A percentile compares a stretch with the other conserved stretches of the same genome.
Evolutionary conservation across 2,888 invertebrate genomes (phyloP).

Genomic region (Piscicola geometra): DNA sequence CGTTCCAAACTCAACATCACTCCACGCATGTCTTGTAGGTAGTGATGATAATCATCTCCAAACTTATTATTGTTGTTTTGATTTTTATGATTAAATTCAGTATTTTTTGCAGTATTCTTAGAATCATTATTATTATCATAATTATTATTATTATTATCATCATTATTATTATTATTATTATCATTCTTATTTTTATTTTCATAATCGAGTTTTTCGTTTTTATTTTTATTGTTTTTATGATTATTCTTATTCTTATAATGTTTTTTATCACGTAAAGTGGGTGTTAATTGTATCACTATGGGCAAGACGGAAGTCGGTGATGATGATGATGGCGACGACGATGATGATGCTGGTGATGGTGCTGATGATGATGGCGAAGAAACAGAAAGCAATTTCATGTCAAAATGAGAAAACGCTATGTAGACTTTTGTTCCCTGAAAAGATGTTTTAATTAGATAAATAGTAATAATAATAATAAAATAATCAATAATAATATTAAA

Average conservation of each 20-base stretch:
- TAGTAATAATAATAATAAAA: no score
- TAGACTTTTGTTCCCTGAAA: background rate
- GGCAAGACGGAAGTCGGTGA: background rate
- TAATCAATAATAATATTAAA: no score
- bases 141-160: background rate
- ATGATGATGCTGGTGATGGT: conserved; percentile 12
- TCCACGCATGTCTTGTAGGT: background rate
- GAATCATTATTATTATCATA: no score
- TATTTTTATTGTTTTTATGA: background rate
- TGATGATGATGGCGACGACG: background rate
- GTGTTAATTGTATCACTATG: background rate
- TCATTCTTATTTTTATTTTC: background rate
- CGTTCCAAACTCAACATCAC: background rate
- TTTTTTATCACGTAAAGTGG: background rate
- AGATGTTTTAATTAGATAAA: no score
- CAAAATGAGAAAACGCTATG: background rate
- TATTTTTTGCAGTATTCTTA: no score
- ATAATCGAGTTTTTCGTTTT: background rate
- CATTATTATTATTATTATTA: background rate
- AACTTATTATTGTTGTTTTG: no score
- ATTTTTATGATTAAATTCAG: no score
- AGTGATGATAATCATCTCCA: background rate
- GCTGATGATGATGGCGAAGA: conserved; percentile 7
- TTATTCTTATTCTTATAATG: background rate
- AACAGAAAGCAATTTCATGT: background rate